These are phyloP conservation scores for Camptogramma bilineatum DNA, from an alignment of 2,888 invertebrate genomes.

Conservation along the genomic window DNA sequence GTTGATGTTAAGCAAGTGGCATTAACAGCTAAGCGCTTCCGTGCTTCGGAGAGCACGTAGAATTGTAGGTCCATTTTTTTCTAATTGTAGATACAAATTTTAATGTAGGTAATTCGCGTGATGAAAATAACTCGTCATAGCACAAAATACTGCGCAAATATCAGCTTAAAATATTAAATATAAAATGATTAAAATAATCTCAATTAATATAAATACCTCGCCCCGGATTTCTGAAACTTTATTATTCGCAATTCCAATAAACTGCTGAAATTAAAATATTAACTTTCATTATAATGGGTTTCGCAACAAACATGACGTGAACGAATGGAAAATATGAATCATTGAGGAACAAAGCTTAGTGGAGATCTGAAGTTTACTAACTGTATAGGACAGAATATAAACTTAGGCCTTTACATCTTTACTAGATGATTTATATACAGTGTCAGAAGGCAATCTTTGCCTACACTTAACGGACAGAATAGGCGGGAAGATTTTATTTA, in stretches of 20 bases:
- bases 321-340: background rate
- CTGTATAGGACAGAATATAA: background rate
- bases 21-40: too few relatives aligned
- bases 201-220: background rate
- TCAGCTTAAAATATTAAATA: background rate
- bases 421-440: too few relatives aligned
- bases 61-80: too few relatives aligned
- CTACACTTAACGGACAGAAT: too few relatives aligned
- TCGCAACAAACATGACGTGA: background rate
- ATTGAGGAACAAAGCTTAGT: background rate
- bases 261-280: slow-evolving; percentile 4
- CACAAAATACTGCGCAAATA: background rate
- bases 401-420: too few relatives aligned
- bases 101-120: background rate
- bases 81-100: too few relatives aligned
- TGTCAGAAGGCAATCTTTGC: too few relatives aligned
- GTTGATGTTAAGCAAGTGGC: too few relatives aligned
- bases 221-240: slow-evolving; percentile 1
- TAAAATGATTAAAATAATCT: slow-evolving; percentile 1
- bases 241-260: slow-evolving; percentile 3
- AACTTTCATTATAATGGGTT: background rate
- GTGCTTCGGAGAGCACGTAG: too few relatives aligned
- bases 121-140: background rate
- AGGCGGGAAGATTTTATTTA: too few relatives aligned
- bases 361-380: background rate